Evolutionary conservation across 2,797 vertebrate species (phyloP), one percentile per base, ranked within the genome.

Genomic region (Adrianichthys oophorus): DNA sequence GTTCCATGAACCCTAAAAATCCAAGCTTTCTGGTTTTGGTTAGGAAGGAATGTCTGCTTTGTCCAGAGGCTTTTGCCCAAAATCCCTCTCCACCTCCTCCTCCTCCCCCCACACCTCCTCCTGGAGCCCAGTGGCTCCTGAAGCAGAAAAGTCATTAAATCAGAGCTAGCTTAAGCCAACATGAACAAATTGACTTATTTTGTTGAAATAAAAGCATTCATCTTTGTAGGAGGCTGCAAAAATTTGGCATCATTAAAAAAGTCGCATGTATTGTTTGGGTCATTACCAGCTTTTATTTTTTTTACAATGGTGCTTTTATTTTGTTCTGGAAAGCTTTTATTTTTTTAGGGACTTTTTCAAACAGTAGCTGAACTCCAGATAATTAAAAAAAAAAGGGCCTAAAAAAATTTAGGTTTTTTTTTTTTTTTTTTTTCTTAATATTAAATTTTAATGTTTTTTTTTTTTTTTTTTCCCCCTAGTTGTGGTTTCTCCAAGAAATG

Each of bases 21-120:
- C 70, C 72, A 21, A 63, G 70, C 70, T 63, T 55, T 80, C 88
- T 90, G 87, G 64, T 89, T 85, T 78, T 85, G 79, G 85, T 90
- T 87, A 89, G 50, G 44, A 59, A 80, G 85, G 87, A 90, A 89
- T 90, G 87, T 88, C 15, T 46, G 72, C 82, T 82, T 72, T 85
- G 81, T 87, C 82, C 84, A 71, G 62, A 77, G 70, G 59, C 65
- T 59, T 70, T 70, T 70, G 44, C 63, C 72, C 70, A 65, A 66
- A 60, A 52, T 41, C 56, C 69, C 59, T 41, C 64, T 67, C 15
- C 59, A 60, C 44, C 44, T 4, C 58, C 42, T 1, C 52, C 62
- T 61, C 64, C 24, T 54, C 72, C 17, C 15, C 69, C 52, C 62
- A 21, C 21, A 2, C 21, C 68, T 69, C 56, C 48, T 65, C 57